phyloP scores from a whole-genome alignment of 2,888 invertebrate species.

The Leucophenga montana region DNA sequence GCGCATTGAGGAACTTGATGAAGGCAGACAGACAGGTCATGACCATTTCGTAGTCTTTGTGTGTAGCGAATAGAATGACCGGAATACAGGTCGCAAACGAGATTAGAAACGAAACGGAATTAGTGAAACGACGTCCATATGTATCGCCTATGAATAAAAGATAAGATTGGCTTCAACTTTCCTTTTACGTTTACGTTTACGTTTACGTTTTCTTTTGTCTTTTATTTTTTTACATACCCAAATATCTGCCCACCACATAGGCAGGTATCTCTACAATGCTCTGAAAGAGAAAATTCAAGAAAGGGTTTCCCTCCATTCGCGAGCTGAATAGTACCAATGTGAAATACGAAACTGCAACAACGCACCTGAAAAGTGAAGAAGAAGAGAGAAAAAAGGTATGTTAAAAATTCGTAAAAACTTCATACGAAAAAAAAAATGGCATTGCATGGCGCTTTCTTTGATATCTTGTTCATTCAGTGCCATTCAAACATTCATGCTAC shows the following conservation, averaged over 20 bases:
- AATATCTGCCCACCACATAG: slow-evolving; percentile 76
- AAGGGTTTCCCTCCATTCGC: slow-evolving; percentile 78
- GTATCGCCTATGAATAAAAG: slow-evolving; percentile 71
- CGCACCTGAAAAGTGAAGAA: slow-evolving; percentile 71
- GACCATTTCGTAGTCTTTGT: slow-evolving; percentile 61
- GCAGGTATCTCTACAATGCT: slow-evolving; percentile 79
- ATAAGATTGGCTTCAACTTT: background rate
- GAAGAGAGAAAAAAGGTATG: background rate
- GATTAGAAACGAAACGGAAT: slow-evolving; percentile 72
- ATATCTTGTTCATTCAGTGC: background rate
- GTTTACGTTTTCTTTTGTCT: background rate
- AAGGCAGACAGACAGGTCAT: slow-evolving; percentile 73
- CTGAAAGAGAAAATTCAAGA: slow-evolving; percentile 79
- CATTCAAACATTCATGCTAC: no score
- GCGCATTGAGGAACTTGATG: slow-evolving; percentile 75
- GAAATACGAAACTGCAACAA: slow-evolving; percentile 75
- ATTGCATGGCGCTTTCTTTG: background rate
- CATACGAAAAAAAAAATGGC: background rate
- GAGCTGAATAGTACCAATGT: slow-evolving; percentile 76
- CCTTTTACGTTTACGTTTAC: background rate
- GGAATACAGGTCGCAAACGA: slow-evolving; percentile 72
- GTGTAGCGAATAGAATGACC: slow-evolving; percentile 71
- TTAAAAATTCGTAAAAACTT: no score
- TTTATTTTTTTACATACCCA: slow-evolving; percentile 64
- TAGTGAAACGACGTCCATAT: slow-evolving; percentile 75